These are phyloP conservation scores for Campylomormyrus numenius DNA, from an alignment of 2,113 vertebrate species.

Conservation along the genomic window DNA sequence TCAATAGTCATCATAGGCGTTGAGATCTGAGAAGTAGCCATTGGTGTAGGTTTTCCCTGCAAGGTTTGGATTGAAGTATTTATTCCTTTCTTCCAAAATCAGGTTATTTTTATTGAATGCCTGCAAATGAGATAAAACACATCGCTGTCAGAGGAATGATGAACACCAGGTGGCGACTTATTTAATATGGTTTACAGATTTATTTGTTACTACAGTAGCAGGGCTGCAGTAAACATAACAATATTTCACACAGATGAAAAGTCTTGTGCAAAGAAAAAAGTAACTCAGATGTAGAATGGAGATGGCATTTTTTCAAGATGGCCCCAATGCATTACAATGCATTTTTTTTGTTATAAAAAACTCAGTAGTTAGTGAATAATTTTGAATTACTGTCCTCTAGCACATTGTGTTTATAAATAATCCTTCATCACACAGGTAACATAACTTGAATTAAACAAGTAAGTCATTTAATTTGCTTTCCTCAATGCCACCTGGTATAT, in stretches of 20 bases:
- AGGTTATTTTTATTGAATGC: constrained; percentile 99
- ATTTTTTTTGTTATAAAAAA: neutral
- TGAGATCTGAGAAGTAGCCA: constrained; percentile 93
- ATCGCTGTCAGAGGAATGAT: neutral
- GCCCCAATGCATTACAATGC: neutral
- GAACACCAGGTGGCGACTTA: neutral
- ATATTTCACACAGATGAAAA: constrained; percentile 1
- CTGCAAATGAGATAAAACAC: constrained; percentile 52
- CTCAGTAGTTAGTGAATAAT: neutral
- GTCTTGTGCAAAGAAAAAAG: neutral
- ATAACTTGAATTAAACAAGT: neutral
- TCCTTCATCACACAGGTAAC: neutral
- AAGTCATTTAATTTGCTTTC: neutral
- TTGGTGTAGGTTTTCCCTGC: constrained; percentile 93
- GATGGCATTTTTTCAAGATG: neutral
- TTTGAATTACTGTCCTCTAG: neutral
- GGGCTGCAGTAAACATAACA: neutral
- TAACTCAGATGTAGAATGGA: neutral
- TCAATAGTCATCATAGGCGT: constrained; percentile 96
- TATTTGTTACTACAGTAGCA: neutral
- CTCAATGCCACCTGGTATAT: neutral
- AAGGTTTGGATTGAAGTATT: constrained; percentile 94
- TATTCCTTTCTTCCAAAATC: constrained; percentile 95
- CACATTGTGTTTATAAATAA: neutral
- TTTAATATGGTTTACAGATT: neutral